Conservation (phyloP, 2,797 vertebrate genomes). For the Falco berigora region DNA sequence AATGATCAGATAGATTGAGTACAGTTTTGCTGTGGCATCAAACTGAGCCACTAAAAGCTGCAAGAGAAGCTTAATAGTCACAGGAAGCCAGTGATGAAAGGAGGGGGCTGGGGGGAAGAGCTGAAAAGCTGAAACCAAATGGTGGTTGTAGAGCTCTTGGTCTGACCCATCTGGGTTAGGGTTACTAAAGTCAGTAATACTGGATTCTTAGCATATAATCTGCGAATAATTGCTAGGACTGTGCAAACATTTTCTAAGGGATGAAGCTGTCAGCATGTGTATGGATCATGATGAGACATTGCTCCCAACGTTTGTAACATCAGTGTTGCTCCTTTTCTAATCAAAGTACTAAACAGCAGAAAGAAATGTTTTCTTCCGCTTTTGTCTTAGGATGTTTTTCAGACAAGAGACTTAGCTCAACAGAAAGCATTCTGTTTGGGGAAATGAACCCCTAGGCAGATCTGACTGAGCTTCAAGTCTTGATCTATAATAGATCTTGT, state of each 20-base stretch:
- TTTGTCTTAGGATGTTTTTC: not conserved
- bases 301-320: not conserved
- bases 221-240: not conserved
- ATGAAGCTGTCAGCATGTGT: not conserved
- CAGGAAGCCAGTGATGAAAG: not conserved
- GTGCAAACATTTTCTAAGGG: not conserved
- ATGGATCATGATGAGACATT: not conserved
- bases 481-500: fast-evolving
- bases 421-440: not conserved
- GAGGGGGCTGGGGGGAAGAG: not conserved
- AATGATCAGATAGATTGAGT: not conserved
- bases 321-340: not conserved
- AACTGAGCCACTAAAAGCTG: not conserved
- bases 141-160: not conserved
- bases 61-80: not conserved
- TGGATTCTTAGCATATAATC: not conserved
- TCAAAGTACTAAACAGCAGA: not conserved
- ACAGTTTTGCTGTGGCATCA: not conserved
- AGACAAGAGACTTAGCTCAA: not conserved
- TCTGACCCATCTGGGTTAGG: not conserved
- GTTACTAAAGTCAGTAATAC: not conserved
- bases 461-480: not conserved
- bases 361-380: not conserved
- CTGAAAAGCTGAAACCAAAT: not conserved
- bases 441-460: not conserved